These are phyloP conservation scores for Xiphophorus couchianus DNA, from an alignment of 2,113 vertebrate species.

Conservation along the genomic window DNA sequence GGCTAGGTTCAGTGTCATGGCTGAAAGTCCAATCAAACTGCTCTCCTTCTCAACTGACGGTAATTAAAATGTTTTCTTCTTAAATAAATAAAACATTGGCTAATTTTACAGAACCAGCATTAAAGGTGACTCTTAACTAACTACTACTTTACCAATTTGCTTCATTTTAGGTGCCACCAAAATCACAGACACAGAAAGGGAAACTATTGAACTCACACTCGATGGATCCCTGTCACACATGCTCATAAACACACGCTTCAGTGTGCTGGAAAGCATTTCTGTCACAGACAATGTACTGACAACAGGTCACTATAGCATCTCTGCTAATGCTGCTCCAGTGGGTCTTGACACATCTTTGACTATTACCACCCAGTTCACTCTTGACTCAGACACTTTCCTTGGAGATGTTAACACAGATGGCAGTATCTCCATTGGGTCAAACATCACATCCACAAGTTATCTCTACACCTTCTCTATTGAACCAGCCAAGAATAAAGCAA, in stretches of 20 bases:
- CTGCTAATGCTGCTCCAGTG: constrained; percentile 66
- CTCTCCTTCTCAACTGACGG: constrained; percentile 87
- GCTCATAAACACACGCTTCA: constrained; percentile 81
- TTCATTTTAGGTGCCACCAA: constrained; percentile 79
- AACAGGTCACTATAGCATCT: constrained; percentile 77
- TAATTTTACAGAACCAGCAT: not conserved
- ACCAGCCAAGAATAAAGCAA: constrained; percentile 69
- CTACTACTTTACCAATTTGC: constrained; percentile 21
- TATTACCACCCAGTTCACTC: constrained; percentile 67
- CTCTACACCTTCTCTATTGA: constrained; percentile 77
- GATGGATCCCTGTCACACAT: constrained; percentile 82
- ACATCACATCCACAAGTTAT: constrained; percentile 77
- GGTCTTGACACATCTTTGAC: constrained; percentile 82
- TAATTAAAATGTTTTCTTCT: constrained; percentile 63
- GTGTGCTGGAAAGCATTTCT: constrained; percentile 69
- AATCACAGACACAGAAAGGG: constrained; percentile 70
- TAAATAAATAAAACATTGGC: not conserved
- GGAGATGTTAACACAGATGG: constrained; percentile 81
- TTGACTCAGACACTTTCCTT: constrained; percentile 67
- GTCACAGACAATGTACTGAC: constrained; percentile 61
- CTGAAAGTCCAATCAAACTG: constrained; percentile 80
- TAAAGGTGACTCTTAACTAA: not conserved
- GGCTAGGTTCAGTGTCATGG: constrained; percentile 76
- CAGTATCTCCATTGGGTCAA: constrained; percentile 73
- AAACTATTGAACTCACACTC: constrained; percentile 65